phyloP scores from a whole-genome alignment of 1,140 invertebrate genomes.

The Eumaeus atala region DNA sequence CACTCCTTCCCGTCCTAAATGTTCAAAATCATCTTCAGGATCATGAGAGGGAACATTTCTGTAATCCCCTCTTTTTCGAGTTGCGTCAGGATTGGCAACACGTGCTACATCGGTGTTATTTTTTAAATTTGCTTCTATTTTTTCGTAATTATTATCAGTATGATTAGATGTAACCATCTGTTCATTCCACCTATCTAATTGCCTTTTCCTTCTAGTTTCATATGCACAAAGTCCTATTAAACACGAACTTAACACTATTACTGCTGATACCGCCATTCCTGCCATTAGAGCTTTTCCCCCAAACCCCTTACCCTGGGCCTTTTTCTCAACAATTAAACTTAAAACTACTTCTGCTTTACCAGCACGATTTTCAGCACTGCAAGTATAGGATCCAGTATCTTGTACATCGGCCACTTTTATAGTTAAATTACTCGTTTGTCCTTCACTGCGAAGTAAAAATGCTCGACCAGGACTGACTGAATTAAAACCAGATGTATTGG shows the following conservation, averaged over 20 bases:
- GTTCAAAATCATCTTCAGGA: slow-evolving; percentile 76
- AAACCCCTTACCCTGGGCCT: slow-evolving; percentile 76
- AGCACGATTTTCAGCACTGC: slow-evolving; percentile 85
- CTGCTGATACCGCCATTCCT: slow-evolving; percentile 69
- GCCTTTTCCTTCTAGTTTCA: slow-evolving; percentile 64
- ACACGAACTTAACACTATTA: slow-evolving; percentile 64
- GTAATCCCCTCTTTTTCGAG: slow-evolving; percentile 79
- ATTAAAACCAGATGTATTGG: slow-evolving; percentile 63
- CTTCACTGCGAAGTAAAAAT: slow-evolving; percentile 64
- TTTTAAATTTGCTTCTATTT: slow-evolving; percentile 82
- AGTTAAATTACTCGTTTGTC: slow-evolving; percentile 79
- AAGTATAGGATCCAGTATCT: slow-evolving; percentile 84
- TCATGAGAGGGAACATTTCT: slow-evolving; percentile 80
- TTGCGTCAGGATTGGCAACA: slow-evolving; percentile 46
- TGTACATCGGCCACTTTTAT: slow-evolving; percentile 80
- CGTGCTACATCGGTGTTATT: slow-evolving; percentile 61
- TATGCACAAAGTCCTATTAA: slow-evolving; percentile 63
- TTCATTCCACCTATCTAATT: slow-evolving; percentile 68
- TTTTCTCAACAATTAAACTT: slow-evolving; percentile 79
- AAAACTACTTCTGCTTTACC: slow-evolving; percentile 82
- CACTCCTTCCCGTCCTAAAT: slow-evolving; percentile 47
- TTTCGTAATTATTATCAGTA: slow-evolving; percentile 81
- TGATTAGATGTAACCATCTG: slow-evolving; percentile 75
- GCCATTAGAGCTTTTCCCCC: slow-evolving; percentile 77
- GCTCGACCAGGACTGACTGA: slow-evolving; percentile 64